phyloP scores from a whole-genome alignment of 2,113 vertebrate species.

The Caranx melampygus region DNA sequence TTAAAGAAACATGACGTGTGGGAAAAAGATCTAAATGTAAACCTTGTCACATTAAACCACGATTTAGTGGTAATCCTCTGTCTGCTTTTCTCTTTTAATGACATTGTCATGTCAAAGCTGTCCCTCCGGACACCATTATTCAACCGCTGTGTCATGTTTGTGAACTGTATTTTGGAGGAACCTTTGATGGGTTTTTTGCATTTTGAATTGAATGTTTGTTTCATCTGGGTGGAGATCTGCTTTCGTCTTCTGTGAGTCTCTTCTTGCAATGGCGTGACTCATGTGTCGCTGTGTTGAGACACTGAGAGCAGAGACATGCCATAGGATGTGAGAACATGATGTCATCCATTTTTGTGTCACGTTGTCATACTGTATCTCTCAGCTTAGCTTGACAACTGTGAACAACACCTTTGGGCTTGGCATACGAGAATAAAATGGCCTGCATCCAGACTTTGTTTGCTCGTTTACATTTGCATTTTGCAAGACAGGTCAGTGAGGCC shows the following conservation, averaged over 20 bases:
- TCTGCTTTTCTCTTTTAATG: too few species aligned
- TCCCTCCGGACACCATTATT: not conserved
- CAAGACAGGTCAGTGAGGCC: not conserved
- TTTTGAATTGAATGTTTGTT: constrained; percentile 13
- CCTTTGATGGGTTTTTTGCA: not conserved
- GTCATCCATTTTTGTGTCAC: not conserved
- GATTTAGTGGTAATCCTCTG: too few species aligned
- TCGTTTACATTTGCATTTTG: not conserved
- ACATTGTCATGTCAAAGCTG: not conserved
- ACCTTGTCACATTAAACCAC: too few species aligned
- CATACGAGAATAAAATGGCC: not conserved
- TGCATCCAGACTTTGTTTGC: constrained; percentile 1
- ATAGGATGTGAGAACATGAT: constrained; percentile 11
- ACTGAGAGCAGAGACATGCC: constrained; percentile 8
- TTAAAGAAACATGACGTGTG: too few species aligned
- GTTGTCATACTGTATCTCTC: constrained; percentile 4
- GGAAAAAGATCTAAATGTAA: too few species aligned
- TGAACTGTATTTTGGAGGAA: not conserved
- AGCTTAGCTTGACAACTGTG: not conserved
- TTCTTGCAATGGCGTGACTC: constrained; percentile 32
- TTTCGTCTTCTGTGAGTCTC: not conserved
- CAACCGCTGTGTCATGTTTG: not conserved
- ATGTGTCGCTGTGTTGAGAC: constrained; percentile 23
- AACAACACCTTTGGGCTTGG: not conserved
- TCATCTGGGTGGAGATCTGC: constrained; percentile 17